Percentiles rank a stretch among this genome's conserved stretches.
These are phyloP conservation scores for Cliona cf. orientalis DNA, from an alignment of 37 sponge, comb jelly and placozoan species.

Conservation along the genomic window DNA sequence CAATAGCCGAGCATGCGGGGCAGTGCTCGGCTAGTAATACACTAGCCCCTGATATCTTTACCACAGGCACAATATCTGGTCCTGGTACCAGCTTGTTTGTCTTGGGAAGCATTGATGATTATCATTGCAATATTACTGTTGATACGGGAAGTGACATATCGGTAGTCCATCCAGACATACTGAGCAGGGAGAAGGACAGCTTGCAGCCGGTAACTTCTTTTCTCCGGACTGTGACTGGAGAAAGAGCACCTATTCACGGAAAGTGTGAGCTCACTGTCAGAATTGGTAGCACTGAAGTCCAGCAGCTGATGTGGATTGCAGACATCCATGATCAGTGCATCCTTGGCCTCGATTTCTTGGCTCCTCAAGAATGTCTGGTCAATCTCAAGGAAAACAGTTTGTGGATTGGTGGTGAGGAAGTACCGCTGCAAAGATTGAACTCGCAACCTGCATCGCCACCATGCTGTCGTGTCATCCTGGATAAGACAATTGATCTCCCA, in stretches of 20 bases:
- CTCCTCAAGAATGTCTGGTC: conserved; percentile 13
- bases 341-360: conserved; percentile 39
- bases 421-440: neutral
- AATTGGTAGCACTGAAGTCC: neutral
- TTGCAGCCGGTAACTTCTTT: conserved; percentile 1
- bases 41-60: conserved; percentile 11
- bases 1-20: conserved; percentile 44
- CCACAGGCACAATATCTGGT: conserved; percentile 7
- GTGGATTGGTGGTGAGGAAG: neutral
- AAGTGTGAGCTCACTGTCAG: neutral
- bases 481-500: neutral
- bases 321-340: conserved; percentile 34
- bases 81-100: conserved; percentile 17
- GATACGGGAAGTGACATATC: conserved; percentile 48
- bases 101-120: conserved; percentile 17
- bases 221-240: conserved; percentile 36
- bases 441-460: neutral
- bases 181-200: too few species aligned
- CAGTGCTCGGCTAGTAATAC: conserved; percentile 18
- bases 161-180: conserved; percentile 13
- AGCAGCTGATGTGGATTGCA: conserved; percentile 29
- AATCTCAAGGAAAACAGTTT: conserved; percentile 14
- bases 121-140: conserved; percentile 8
- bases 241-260: conserved; percentile 11
- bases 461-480: neutral